phyloP scores from a whole-genome alignment of 1,140 invertebrate species.

The Lucilia cuprina region DNA sequence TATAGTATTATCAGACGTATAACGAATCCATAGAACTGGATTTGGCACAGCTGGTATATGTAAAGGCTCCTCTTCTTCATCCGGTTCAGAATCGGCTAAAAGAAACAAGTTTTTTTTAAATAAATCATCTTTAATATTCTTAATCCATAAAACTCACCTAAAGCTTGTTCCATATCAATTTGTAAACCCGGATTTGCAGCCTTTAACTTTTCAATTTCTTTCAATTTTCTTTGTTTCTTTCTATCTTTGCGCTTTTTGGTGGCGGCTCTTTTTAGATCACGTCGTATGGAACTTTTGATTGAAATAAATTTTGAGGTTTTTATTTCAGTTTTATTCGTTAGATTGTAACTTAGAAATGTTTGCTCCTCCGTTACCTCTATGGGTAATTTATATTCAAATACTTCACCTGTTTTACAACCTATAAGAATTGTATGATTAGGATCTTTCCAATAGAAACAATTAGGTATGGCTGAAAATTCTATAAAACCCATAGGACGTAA shows the following conservation, averaged over 20 bases:
- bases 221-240: conserved; percentile 65
- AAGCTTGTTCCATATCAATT: conserved; percentile 67
- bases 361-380: conserved; percentile 60
- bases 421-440: conserved; percentile 62
- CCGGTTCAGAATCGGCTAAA: conserved; percentile 65
- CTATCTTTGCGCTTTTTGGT: conserved; percentile 64
- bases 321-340: conserved; percentile 51
- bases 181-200: conserved; percentile 67
- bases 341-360: conserved; percentile 64
- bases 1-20: conserved; percentile 63
- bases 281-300: conserved; percentile 68
- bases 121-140: too few species aligned
- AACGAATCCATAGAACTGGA: conserved; percentile 65
- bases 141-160: conserved; percentile 59
- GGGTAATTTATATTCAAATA: conserved; percentile 67
- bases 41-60: conserved; percentile 68
- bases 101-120: too few species aligned
- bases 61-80: conserved; percentile 67
- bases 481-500: conserved; percentile 73
- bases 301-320: conserved; percentile 66
- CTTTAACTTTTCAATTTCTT: conserved; percentile 66
- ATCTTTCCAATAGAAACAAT: conserved; percentile 69
- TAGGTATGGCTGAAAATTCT: conserved; percentile 67
- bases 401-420: conserved; percentile 66
- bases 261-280: conserved; percentile 61